Base-by-base conservation (phyloP, 2,888 invertebrate species). In the Theretra japonica region DNA sequence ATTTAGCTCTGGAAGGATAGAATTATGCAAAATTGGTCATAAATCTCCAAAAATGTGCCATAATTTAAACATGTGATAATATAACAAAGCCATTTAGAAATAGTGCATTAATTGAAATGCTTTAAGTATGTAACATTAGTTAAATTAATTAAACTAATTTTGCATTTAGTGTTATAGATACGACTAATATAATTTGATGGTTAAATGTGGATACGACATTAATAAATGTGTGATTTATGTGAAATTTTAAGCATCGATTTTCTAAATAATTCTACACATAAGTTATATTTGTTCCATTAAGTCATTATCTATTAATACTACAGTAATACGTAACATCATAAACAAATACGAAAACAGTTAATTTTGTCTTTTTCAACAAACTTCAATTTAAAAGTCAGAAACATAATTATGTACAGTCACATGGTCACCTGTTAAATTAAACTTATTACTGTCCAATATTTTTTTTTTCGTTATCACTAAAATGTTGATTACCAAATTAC, bases 231-330 rank as follows among this genome's bases (percentile, higher is more conserved):
- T n/a, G 6, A 53, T 53, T 53, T 11, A 41, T 53, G 5, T 53
- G 53, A 53, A 50, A 19, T 53, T 53, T 53, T n/a, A 53, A 53
- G 53, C 53, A n/a, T n/a, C 6, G 7, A n/a, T 53, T 53, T 53
- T 53, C 53, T 53, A 53, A 53, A 53, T n/a, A 53, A 19, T n/a
- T n/a, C 53, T 53, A 53, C n/a, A 53, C n/a, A n/a, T n/a, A 53
- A 53, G 19, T 19, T 53, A 53, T 53, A 6, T 53, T 53, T 41
- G 15, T 53, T 53, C 17, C n/a, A 17, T 53, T n/a, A 53, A 50
- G 50, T 19, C 19, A n/a, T 19, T 53, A 53, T n/a, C 53, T n/a
- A 53, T 15, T 53, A 53, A 41, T 53, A 53, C n/a, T 19, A 53
- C 17, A 19, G 19, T 7, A 53, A 19, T 19, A 19, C 50, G 5